Conservation (phyloP, 2,888 invertebrate species). For the Phalangium opilio region DNA sequence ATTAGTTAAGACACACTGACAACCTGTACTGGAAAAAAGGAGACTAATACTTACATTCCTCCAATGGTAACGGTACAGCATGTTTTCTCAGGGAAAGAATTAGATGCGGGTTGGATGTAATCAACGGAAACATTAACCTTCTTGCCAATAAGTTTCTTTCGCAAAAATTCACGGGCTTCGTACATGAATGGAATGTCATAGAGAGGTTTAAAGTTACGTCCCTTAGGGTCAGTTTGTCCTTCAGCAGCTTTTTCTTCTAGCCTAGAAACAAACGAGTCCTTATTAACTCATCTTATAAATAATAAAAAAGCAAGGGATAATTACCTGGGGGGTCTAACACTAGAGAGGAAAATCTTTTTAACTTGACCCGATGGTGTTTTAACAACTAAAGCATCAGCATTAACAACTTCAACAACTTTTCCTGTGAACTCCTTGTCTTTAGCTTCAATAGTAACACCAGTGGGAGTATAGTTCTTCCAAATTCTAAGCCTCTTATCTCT, state of each 20-base stretch:
- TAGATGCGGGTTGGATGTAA: conserved; percentile 88
- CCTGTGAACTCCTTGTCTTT: conserved; percentile 69
- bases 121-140: conserved; percentile 82
- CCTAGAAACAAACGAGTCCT: conserved; percentile 23
- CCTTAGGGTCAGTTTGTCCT: conserved; percentile 12
- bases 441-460: conserved; percentile 39
- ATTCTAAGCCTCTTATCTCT: conserved; percentile 71
- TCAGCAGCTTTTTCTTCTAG: conserved; percentile 23
- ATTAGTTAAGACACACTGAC: conserved; percentile 5
- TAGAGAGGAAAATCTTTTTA: conserved; percentile 88
- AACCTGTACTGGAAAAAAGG: conserved; percentile 4
- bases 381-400: conserved; percentile 82
- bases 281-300: too few relatives aligned
- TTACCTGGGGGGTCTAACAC: conserved; percentile 86
- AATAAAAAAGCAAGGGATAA: too few relatives aligned
- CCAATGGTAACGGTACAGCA: conserved; percentile 83
- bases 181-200: conserved; percentile 99
- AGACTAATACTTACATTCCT: conserved; percentile 46
- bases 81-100: conserved; percentile 82
- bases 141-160: conserved; percentile 90
- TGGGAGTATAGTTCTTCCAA: conserved; percentile 79
- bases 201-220: conserved; percentile 52
- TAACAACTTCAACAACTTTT: conserved; percentile 74
- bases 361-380: conserved; percentile 57
- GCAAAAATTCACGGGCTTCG: conserved; percentile 89